Base-by-base conservation (phyloP, 2,113 vertebrate species). In the Lepus europaeus region DNA sequence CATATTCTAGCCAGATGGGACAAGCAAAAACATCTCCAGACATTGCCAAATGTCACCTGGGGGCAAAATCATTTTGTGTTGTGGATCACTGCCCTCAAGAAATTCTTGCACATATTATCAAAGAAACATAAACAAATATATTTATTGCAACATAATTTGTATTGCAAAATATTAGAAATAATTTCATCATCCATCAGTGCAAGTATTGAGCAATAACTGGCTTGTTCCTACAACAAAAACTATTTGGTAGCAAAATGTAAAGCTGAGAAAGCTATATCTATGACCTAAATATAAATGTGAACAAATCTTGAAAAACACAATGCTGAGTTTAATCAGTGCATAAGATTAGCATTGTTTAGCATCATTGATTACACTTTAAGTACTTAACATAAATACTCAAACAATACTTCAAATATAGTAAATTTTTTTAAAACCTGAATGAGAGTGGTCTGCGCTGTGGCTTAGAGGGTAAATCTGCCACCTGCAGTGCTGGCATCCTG, bases 271-370 rank as follows among this genome's bases (percentile, higher is more conserved):
- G 31, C 3, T 77, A 63, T 3, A 36, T 76, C 59, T 66, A 33
- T 51, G 53, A 56, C 19, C 22, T 93, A 74, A 22, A 10, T 59
- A 89, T 49, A 73, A 73, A 68, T 79, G 11, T 85, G n/a, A 93
- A 76, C 74, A 93, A 87, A 85, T 88, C 13, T 84, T 77, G 64
- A 53, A 74, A 84, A 94, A 77, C 25, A 59, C 81, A 27, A 81
- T 73, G 7, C 66, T 36, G 84, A 64, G 33, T 59, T 36, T 19
- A 81, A 91, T 53, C 78, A 81, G 7, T 81, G 14, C 19, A 9
- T 63, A 78, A 89, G 56, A 73, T 25, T 61, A 82, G 27, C 90
- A 53, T 23, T 9, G 59, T 68, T 10, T 69, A 23, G 56, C 36
- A 87, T 13, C 13, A 74, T 45, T 73, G 63, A 79, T 6, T 33